Percentiles rank a stretch among this genome's conserved stretches.
Evolutionary conservation across 2,113 vertebrate genomes (phyloP).

Genomic region (Felis catus): F.catus_Fca126_mat1.0 CM031424.1:44313001-44313500

Average conservation of each 20-base stretch:
- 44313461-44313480: neutral
- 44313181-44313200: constrained; percentile 43
- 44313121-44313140: neutral
- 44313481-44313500: neutral
- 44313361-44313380: neutral
- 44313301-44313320: constrained; percentile 15
- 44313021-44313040: neutral
- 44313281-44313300: constrained; percentile 28
- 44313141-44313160: neutral
- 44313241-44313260: constrained; percentile 55
- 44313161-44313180: constrained; percentile 57
- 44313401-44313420: neutral
- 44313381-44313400: constrained; percentile 10
- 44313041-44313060: neutral
- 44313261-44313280: constrained; percentile 47
- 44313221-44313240: constrained; percentile 64
- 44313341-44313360: neutral
- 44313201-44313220: constrained; percentile 57
- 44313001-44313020: constrained; percentile 44
- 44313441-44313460: neutral
- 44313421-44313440: neutral
- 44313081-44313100: neutral
- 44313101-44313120: constrained; percentile 33
- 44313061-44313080: constrained; percentile 39
- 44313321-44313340: neutral